phyloP scores from a whole-genome alignment of 37 sponge, comb jelly and placozoan species.

The Theonella swinhoei region DNA sequence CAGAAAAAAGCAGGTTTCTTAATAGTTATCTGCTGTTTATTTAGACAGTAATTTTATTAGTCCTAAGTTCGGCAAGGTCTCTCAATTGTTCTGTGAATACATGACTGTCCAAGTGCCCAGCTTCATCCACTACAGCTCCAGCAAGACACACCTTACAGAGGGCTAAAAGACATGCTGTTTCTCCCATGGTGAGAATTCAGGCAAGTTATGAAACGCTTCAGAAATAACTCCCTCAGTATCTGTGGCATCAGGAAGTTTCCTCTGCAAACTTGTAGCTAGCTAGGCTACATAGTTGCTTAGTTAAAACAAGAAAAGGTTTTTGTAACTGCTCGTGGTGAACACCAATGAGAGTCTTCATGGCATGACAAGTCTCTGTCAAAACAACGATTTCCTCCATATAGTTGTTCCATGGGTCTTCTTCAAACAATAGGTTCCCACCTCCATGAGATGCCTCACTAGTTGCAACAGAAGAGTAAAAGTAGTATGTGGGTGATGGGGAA shows the following conservation, averaged over 20 bases:
- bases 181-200: background rate
- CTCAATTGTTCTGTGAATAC: too few species aligned
- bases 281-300: background rate
- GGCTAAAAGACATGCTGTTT: background rate
- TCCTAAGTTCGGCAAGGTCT: too few species aligned
- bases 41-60: too few species aligned
- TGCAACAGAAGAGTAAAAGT: background rate
- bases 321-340: background rate
- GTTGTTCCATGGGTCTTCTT: constrained; percentile 65
- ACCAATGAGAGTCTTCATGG: background rate
- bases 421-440: constrained; percentile 43
- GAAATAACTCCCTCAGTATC: background rate
- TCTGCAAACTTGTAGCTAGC: background rate
- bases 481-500: background rate
- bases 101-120: too few species aligned
- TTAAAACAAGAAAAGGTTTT: background rate
- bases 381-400: constrained; percentile 54
- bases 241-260: background rate
- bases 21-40: too few species aligned
- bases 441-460: background rate
- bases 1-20: too few species aligned
- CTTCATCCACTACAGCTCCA: background rate
- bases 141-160: background rate
- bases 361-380: background rate
- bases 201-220: too few species aligned